Percentiles rank a stretch among this genome's conserved stretches.
Conservation (phyloP, 2,797 vertebrate species). For the Squalus acanthias region DNA sequence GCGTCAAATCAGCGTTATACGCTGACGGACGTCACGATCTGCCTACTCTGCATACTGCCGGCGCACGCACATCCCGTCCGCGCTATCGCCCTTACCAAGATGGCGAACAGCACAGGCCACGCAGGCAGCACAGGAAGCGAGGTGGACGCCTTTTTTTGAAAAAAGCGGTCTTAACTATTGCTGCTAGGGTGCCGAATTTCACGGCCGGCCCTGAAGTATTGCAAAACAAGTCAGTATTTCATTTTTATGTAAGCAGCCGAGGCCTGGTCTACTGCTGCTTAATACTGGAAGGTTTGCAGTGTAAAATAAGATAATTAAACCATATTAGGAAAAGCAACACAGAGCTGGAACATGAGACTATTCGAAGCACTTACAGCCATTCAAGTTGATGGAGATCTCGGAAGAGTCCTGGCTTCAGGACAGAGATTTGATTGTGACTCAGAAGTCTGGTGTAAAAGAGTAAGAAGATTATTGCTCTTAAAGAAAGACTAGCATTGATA, state of each 20-base stretch:
- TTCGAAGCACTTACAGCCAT: slow-evolving; percentile 54
- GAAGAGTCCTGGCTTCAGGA: slow-evolving; percentile 52
- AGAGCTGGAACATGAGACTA: not conserved
- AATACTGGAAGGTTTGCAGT: not conserved
- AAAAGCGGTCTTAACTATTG: too few relatives aligned
- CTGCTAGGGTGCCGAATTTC: not conserved
- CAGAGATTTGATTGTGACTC: slow-evolving; percentile 52
- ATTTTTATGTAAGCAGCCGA: not conserved
- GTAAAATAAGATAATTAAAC: slow-evolving; percentile 6
- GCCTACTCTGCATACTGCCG: too few relatives aligned
- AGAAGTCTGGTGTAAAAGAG: slow-evolving; percentile 49
- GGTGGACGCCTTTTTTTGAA: too few relatives aligned
- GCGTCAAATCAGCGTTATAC: too few relatives aligned
- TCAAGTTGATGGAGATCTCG: slow-evolving; percentile 51
- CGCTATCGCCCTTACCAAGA: too few relatives aligned
- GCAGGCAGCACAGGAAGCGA: too few relatives aligned
- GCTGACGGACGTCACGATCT: too few relatives aligned
- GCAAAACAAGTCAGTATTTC: not conserved
- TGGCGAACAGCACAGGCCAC: too few relatives aligned
- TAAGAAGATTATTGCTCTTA: not conserved
- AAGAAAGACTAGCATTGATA: not conserved
- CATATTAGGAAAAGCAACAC: slow-evolving; percentile 12
- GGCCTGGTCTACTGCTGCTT: not conserved
- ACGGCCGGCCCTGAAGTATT: too few relatives aligned
- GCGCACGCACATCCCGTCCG: too few relatives aligned